phyloP scores from a whole-genome alignment of 1,140 invertebrate genomes.

The Conopomorpha cramerella region DNA sequence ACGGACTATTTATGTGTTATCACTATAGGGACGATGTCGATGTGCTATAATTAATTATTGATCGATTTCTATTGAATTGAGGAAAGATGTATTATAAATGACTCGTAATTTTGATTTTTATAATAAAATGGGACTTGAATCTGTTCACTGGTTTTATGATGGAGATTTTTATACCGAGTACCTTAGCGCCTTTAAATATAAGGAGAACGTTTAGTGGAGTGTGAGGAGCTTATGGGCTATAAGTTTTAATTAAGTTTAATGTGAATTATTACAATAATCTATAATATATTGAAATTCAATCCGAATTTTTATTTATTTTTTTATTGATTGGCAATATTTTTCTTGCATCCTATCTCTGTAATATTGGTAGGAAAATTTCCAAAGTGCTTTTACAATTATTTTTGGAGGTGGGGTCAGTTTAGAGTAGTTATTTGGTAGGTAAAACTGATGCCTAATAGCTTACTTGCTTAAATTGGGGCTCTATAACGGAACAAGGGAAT shows the following conservation, averaged over 20 bases:
- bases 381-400: no score
- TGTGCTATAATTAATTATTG: constrained; percentile 41
- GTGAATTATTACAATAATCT: constrained; percentile 61
- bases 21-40: constrained; percentile 46
- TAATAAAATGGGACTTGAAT: constrained; percentile 61
- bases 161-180: constrained; percentile 57
- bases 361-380: no score
- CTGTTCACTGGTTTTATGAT: constrained; percentile 60
- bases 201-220: constrained; percentile 33
- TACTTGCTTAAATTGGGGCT: constrained; percentile 5
- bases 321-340: constrained; percentile 9
- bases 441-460: no score
- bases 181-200: constrained; percentile 51
- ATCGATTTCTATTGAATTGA: constrained; percentile 57
- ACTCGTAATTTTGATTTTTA: constrained; percentile 61
- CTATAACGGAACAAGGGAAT: no score
- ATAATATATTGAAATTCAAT: constrained; percentile 61
- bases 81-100: constrained; percentile 58
- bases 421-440: no score
- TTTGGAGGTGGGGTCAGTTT: no score
- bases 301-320: constrained; percentile 54
- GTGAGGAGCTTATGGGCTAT: constrained; percentile 54
- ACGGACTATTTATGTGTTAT: constrained; percentile 47
- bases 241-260: constrained; percentile 59
- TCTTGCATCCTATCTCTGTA: not conserved